phyloP scores from a whole-genome alignment of 2,113 vertebrate genomes.

The Petrocephalus zakoni region DNA sequence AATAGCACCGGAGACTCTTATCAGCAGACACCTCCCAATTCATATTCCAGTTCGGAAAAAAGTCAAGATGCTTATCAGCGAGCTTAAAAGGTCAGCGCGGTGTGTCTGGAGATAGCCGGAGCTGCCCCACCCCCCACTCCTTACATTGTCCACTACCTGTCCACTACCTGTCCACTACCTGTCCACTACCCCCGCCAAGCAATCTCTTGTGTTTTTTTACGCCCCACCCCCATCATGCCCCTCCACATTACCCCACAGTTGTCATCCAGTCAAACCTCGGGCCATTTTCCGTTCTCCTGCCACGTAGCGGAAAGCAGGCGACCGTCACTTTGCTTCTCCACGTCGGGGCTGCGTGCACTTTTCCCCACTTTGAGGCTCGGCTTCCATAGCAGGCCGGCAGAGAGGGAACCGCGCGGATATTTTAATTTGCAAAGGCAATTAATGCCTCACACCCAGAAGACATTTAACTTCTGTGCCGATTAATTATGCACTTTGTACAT shows the following conservation, averaged over 20 bases:
- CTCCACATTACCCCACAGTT: background rate
- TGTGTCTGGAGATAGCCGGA: background rate
- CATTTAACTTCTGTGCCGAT: slow-evolving; percentile 60
- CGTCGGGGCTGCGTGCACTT: background rate
- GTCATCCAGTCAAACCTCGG: background rate
- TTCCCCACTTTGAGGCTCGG: slow-evolving; percentile 4
- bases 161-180: too few species aligned
- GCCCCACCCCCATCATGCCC: background rate
- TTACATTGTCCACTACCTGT: background rate
- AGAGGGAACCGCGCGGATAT: slow-evolving; percentile 48
- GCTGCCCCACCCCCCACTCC: background rate
- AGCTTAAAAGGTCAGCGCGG: background rate
- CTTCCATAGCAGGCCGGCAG: slow-evolving; percentile 40
- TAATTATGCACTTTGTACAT: slow-evolving; percentile 69
- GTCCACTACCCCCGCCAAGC: background rate
- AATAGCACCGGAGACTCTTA: background rate
- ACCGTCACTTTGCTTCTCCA: slow-evolving; percentile 20
- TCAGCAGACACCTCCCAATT: background rate
- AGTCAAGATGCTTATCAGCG: background rate
- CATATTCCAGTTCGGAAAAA: background rate
- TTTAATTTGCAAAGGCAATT: slow-evolving; percentile 60
- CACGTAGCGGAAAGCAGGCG: background rate
- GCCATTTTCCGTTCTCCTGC: background rate
- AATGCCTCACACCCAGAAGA: slow-evolving; percentile 55
- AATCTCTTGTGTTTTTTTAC: background rate